Percentiles rank a stretch among this genome's conserved stretches.
Conservation (phyloP, 2,888 invertebrate species). For the Ypsolopha sequella region DNA sequence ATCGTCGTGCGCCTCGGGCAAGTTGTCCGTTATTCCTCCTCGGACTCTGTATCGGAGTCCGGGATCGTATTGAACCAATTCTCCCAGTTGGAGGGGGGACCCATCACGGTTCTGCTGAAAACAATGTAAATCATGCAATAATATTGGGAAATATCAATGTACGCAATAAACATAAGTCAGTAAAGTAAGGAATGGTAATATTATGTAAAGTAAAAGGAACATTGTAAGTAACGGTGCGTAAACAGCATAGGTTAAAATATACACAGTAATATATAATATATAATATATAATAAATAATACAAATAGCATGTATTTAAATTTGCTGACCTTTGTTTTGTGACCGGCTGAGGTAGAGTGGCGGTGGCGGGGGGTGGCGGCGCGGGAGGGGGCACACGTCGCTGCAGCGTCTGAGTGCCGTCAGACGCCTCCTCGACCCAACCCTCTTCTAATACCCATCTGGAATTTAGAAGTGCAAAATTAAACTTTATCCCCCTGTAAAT, state of each 20-base stretch:
- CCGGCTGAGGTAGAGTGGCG: slow-evolving; percentile 53
- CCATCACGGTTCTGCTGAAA: slow-evolving; percentile 52
- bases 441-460: slow-evolving; percentile 41
- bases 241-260: too few species aligned
- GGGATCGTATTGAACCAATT: slow-evolving; percentile 75
- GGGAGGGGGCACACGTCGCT: slow-evolving; percentile 37
- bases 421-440: slow-evolving; percentile 24
- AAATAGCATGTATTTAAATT: neutral
- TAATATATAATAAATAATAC: too few species aligned
- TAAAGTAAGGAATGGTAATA: too few species aligned
- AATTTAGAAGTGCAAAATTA: too few species aligned
- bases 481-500: too few species aligned
- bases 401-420: slow-evolving; percentile 54
- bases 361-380: slow-evolving; percentile 38
- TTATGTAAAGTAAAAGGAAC: too few species aligned
- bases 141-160: too few species aligned
- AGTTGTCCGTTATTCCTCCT: slow-evolving; percentile 11
- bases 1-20: too few species aligned
- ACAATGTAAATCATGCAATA: neutral
- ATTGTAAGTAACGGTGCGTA: too few species aligned
- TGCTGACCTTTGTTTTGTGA: slow-evolving; percentile 36
- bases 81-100: slow-evolving; percentile 65
- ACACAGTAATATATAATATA: too few species aligned
- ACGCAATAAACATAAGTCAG: too few species aligned
- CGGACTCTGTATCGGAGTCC: slow-evolving; percentile 65